Base-by-base conservation (phyloP, 2,113 vertebrate species). In the Passerina amoena region DNA sequence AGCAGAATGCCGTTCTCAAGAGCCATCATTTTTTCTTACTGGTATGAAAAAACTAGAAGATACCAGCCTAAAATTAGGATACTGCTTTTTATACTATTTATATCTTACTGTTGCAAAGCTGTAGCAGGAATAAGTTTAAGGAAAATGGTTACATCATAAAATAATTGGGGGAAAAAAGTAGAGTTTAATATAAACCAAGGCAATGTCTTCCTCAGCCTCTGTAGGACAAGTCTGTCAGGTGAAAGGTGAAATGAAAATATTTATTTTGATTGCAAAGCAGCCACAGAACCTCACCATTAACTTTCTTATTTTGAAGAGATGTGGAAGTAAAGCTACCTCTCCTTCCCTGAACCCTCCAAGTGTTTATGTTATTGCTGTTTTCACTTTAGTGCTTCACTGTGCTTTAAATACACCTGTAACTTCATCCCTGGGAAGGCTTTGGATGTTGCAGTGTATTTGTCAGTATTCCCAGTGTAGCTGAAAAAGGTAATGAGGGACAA, bases 61-160 rank as follows among this genome's bases (percentile, higher is more conserved):
- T 68, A 72, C 42, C 54, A 65, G 45, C 53, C 94, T 97, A 95
- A 93, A 96, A 95, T 93, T 92, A 95, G 86, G 80, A 75, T 77
- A 80, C 33, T 94, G 72, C 76, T 77, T 82, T 82, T 91, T 71
- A 37, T 60, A 17, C 54, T 94, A 60, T 82, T 95, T 92, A 63
- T 92, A 42, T 79, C 76, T 51, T 69, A 45, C 31, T 65, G 24
- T 88, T 75, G 76, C 78, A 94, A 73, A 84, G 66, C 72, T 78
- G 82, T 94, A 56, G 35, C 14, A 24, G 44, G n/a, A 88, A 78
- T 86, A 82, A 59, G 10, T 71, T 90, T 57, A 57, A 77, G 33
- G 42, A 71, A 91, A 78, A 86, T 15, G 11, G 65, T 95, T 95
- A 60, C 72, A 92, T 90, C 57, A 70, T 86, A 69, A 95, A 94